Percentiles rank a stretch among this genome's conserved stretches.
Evolutionary conservation across 2,113 vertebrate genomes (phyloP).

Genomic region (Rynchops niger): DNA sequence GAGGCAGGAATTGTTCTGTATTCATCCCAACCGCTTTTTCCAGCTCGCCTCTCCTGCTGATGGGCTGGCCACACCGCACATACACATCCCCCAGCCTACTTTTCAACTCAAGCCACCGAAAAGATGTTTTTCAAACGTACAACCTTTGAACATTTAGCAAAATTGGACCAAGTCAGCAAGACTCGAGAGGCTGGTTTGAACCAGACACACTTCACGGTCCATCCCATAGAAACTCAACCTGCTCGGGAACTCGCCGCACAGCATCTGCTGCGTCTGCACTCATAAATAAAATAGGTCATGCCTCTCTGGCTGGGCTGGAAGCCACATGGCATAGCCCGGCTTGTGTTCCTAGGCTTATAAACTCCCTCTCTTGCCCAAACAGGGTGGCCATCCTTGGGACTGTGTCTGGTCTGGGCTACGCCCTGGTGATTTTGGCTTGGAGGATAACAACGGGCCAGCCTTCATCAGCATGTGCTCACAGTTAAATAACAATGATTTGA

Average conservation of each 20-base stretch:
- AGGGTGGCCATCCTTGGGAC: not conserved
- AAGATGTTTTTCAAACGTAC: not conserved
- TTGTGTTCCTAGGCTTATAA: not conserved
- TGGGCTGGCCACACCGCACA: not conserved
- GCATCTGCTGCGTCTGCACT: not conserved
- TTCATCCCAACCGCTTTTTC: not conserved
- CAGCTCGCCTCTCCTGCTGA: not conserved
- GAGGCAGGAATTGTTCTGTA: not conserved
- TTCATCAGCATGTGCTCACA: not conserved
- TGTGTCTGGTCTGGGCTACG: not conserved
- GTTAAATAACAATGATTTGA: not conserved
- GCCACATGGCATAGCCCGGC: not conserved
- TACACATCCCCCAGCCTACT: not conserved
- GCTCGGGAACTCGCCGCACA: fast-evolving
- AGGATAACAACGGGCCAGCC: not conserved
- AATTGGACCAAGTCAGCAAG: not conserved
- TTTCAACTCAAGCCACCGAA: not conserved
- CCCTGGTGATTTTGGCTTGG: not conserved
- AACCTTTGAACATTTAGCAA: not conserved
- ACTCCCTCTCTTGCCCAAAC: not conserved
- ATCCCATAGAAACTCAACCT: not conserved
- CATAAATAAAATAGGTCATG: not conserved
- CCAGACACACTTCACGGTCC: not conserved
- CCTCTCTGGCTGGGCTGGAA: not conserved
- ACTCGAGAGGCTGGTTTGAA: not conserved